Percentiles rank a stretch among this genome's conserved stretches.
These are phyloP conservation scores for Tillus elongatus DNA, from an alignment of 2,888 invertebrate species.

Conservation along the genomic window DNA sequence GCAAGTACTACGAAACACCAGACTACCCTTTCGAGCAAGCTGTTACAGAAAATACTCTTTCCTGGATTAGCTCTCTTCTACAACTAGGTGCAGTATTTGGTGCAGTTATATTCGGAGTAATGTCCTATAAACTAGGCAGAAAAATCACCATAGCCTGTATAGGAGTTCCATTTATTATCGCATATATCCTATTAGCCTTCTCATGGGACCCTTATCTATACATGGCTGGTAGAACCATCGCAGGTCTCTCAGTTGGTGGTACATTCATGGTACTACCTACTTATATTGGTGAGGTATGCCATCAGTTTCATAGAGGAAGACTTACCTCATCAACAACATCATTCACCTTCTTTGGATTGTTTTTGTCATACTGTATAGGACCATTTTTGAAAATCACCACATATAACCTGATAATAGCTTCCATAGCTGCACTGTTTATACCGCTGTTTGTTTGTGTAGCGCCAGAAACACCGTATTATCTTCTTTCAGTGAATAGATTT, in stretches of 20 bases:
- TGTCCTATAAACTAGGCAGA: conserved; percentile 58
- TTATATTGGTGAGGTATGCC: conserved; percentile 78
- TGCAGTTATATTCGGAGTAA: conserved; percentile 60
- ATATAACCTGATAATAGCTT: conserved; percentile 56
- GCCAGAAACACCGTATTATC: conserved; percentile 75
- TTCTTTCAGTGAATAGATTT: conserved; percentile 50
- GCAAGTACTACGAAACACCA: neutral
- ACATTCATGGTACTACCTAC: conserved; percentile 68
- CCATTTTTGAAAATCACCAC: conserved; percentile 59
- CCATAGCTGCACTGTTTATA: conserved; percentile 53
- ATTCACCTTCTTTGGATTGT: conserved; percentile 59
- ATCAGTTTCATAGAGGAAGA: conserved; percentile 68
- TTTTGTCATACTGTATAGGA: conserved; percentile 62
- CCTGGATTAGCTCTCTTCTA: conserved; percentile 48
- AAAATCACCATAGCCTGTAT: conserved; percentile 59
- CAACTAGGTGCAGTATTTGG: conserved; percentile 50
- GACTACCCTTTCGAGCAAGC: conserved; percentile 10
- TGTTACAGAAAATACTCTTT: conserved; percentile 38
- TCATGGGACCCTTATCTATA: conserved; percentile 25
- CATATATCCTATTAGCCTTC: conserved; percentile 52
- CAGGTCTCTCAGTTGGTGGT: conserved; percentile 59
- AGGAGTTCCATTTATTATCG: conserved; percentile 57
- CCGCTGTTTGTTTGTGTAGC: conserved; percentile 55
- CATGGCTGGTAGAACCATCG: conserved; percentile 41
- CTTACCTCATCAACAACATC: conserved; percentile 74